Evolutionary conservation across 1,140 invertebrate genomes (phyloP).

Genomic region (Sesamia nonagrioides): DNA sequence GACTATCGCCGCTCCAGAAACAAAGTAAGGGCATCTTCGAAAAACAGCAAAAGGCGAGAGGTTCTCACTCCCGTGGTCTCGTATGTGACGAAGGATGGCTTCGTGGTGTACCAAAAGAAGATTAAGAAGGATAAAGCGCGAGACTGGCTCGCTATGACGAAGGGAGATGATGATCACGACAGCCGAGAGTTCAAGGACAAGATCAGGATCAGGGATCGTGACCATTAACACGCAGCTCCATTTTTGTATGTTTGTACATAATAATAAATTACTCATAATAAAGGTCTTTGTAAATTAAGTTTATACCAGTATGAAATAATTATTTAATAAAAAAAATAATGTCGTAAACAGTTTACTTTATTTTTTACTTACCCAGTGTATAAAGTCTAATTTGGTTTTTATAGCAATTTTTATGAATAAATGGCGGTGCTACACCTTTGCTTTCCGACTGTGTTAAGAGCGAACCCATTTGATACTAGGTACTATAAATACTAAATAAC

Average conservation of each 20-base stretch:
- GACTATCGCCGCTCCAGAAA: constrained; percentile 40
- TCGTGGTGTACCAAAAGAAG: constrained; percentile 78
- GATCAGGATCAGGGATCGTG: background rate
- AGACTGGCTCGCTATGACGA: constrained; percentile 69
- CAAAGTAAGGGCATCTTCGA: constrained; percentile 34
- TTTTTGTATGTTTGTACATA: constrained; percentile 33
- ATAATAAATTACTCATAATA: background rate
- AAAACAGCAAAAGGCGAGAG: constrained; percentile 47
- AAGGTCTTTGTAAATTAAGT: background rate
- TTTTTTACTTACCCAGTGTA: background rate
- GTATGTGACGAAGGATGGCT: constrained; percentile 73
- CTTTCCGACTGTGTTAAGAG: too few relatives aligned
- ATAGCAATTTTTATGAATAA: too few relatives aligned
- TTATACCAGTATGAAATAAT: background rate
- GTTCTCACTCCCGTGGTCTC: constrained; percentile 66
- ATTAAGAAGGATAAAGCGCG: constrained; percentile 72
- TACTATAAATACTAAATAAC: too few relatives aligned
- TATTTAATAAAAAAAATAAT: background rate
- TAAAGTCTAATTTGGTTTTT: background rate
- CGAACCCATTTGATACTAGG: too few relatives aligned
- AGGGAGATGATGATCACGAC: constrained; percentile 8
- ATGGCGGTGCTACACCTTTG: too few relatives aligned
- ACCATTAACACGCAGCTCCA: background rate
- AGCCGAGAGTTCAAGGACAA: background rate
- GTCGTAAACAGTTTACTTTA: background rate